These are phyloP conservation scores for Rhinophrynus dorsalis DNA, from an alignment of 2,797 vertebrate species.

Conservation along the genomic window DNA sequence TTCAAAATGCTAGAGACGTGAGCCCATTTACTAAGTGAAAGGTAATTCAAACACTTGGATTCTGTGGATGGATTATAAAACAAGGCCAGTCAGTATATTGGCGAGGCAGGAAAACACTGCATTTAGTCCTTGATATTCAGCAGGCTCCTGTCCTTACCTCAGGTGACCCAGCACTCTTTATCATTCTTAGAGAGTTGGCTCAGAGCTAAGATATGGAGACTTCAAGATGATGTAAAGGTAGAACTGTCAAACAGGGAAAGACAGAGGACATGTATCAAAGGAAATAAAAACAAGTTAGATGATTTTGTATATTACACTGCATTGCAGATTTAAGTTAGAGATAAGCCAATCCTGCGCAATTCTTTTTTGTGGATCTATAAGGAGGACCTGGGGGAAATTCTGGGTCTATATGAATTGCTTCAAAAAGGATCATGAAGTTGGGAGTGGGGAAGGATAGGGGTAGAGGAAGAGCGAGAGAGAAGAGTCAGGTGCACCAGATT, in stretches of 20 bases:
- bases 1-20: too few relatives aligned
- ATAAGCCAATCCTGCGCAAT: too few relatives aligned
- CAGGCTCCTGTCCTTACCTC: slow-evolving; percentile 4
- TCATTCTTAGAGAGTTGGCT: background rate
- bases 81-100: background rate
- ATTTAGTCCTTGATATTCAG: background rate
- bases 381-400: too few relatives aligned
- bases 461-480: too few relatives aligned
- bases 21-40: slow-evolving; percentile 13
- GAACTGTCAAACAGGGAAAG: background rate
- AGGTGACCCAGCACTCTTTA: background rate
- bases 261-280: background rate
- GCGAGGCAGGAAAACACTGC: slow-evolving; percentile 10
- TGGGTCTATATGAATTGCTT: too few relatives aligned
- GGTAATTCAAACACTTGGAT: too few relatives aligned
- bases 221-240: background rate
- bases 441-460: too few relatives aligned
- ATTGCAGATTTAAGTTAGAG: too few relatives aligned
- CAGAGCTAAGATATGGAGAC: background rate
- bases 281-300: background rate
- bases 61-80: background rate
- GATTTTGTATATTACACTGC: too few relatives aligned
- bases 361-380: too few relatives aligned
- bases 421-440: too few relatives aligned
- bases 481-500: too few relatives aligned